A percentile compares a stretch with the other conserved stretches of the same genome.
Conservation (phyloP, 2,888 invertebrate genomes). For the Leptura quadrifasciata region DNA sequence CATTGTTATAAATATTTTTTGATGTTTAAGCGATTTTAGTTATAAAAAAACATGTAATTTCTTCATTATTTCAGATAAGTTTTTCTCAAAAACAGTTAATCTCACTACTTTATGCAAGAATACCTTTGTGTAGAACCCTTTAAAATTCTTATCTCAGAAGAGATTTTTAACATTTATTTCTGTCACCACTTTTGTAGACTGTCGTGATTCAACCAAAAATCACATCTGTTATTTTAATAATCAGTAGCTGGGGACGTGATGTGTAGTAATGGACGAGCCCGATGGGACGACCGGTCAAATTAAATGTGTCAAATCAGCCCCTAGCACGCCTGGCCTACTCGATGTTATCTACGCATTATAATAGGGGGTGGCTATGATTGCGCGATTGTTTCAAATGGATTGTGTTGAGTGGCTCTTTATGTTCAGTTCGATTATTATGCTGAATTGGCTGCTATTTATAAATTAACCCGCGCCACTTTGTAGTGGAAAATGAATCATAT, state of each 20-base stretch:
- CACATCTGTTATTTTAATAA: conserved; percentile 67
- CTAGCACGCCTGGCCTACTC: conserved; percentile 65
- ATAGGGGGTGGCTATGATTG: conserved; percentile 69
- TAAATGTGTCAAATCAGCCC: conserved; percentile 70
- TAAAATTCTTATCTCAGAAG: no score
- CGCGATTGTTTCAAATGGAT: conserved; percentile 70
- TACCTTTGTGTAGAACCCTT: no score
- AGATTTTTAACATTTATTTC: conserved; percentile 14
- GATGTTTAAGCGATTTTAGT: no score
- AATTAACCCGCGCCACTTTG: conserved; percentile 44
- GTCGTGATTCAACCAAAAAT: conserved; percentile 54
- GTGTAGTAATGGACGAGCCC: conserved; percentile 62
- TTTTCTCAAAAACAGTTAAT: no score
- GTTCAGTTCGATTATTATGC: conserved; percentile 61
- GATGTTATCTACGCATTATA: conserved; percentile 67
- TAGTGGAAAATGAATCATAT: conserved; percentile 21
- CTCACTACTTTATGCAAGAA: no score
- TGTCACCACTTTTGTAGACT: conserved; percentile 34
- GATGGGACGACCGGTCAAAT: conserved; percentile 67
- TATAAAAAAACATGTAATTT: no score
- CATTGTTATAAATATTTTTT: no score
- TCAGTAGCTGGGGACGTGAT: conserved; percentile 61
- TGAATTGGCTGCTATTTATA: conserved; percentile 54
- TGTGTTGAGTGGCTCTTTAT: conserved; percentile 66
- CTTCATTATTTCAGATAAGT: no score